Base-by-base conservation (phyloP, 2,797 vertebrate genomes). In the Bucorvus abyssinicus region DNA sequence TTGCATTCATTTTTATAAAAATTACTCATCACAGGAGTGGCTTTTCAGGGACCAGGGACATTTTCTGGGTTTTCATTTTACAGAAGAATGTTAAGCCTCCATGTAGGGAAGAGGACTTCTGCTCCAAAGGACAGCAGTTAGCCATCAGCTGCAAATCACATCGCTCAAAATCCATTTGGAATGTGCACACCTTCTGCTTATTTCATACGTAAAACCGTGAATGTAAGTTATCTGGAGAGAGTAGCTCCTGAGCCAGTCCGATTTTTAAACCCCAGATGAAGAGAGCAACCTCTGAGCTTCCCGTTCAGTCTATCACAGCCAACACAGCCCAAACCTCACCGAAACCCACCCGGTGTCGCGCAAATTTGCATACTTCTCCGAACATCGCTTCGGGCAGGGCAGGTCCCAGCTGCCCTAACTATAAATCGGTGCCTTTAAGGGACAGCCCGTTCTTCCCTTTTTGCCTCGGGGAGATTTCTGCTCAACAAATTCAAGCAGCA, bases 151-250 rank as follows among this genome's bases (percentile, higher is more conserved):
- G 45, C 16, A 78, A 75, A 92, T 50, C n/a, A 14, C 32, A 42
- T 10, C 0, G 1, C 32, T 50, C 29, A 63, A 69, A 76, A 73
- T 34, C 7, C 23, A 0, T 32, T 67, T 27, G 32, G 27, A 12
- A 60, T 36, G 10, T 6, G 7, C 40, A 40, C 26, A 52, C 9
- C 10, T 65, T 11, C 20, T 87, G 53, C 52, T 70, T 38, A 20
- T 27, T 82, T 75, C 27, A n/a, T 27, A 50, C 17, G 9, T 22
- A 44, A 59, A 82, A 7, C 23, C 3, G 0, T 12, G 13, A 57
- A 42, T 7, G 3, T 7, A 67, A 73, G 32, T 76, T 87, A 70
- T 85, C 76, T 76, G 24, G 27, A 83, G 60, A 34, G 15, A 61
- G 29, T 6, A 29, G 10, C 60, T 68, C n/a, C 44, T 52, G 49